Base-by-base conservation (phyloP, 2,797 vertebrate species). In the Tauraco hartlaubi region DNA sequence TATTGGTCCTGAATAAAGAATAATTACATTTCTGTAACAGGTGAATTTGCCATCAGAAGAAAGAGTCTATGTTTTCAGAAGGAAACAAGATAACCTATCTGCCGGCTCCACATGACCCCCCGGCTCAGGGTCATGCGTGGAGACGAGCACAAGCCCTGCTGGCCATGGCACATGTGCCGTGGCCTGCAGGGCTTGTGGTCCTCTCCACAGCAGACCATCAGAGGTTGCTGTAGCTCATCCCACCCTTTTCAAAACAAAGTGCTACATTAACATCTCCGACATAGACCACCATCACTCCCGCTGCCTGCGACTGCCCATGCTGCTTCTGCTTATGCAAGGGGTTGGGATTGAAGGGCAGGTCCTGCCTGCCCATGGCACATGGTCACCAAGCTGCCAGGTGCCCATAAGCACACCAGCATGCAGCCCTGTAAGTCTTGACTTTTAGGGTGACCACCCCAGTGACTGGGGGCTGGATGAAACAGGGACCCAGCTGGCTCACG, bases 61-160 rank as follows among this genome's bases (percentile, higher is more conserved):
- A 51, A 59, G 39, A 26, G 94, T 96, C 96, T 97, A 85, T 95
- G 90, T 95, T 97, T 75, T 90, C 91, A 94, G 61, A 93, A 97
- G 98, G 98, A 99, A 98, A 96, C 0, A 1, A 94, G 92, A 98
- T 96, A 97, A 92, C 56, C 44, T 85, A 85, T 96, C 91, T 88
- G 41, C 49, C 86, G 71, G 92, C 48, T 77, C 35, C 85, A 72
- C 28, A 73, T 37, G 44, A 44, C 52, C 35, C 35, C 29, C 39
- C 4, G 1, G 15, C 21, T 6, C 12, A 16, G 49, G 22, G 39
- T 35, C 31, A 49, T 1, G 1, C 31, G 69, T 68, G 59, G 39
- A 41, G 39, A 41, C 13, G 12, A 41, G 39, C 39, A 13, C 39
- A 41, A 41, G 39, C 39, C 39, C 39, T 13, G 39, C 39, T 13